Evolutionary conservation across 2,797 vertebrate genomes (phyloP).

Genomic region (Gambelia wislizenii): DNA sequence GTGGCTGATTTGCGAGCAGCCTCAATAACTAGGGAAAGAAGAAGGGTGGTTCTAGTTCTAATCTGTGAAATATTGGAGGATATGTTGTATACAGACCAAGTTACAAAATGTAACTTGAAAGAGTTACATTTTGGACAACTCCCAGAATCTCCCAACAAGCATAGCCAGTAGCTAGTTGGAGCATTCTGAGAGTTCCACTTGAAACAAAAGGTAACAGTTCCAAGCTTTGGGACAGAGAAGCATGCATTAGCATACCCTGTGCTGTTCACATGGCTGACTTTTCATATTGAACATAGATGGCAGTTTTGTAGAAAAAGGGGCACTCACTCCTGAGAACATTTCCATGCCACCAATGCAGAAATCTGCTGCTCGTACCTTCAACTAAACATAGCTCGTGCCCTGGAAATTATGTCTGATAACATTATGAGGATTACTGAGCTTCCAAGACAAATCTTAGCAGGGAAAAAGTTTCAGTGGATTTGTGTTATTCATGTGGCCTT

Average conservation of each 20-base stretch:
- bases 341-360: neutral
- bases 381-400: neutral
- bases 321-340: neutral
- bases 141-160: too few relatives aligned
- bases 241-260: neutral
- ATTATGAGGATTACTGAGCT: conserved; percentile 21
- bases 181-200: too few relatives aligned
- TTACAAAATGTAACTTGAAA: too few relatives aligned
- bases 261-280: neutral
- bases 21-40: too few relatives aligned
- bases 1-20: too few relatives aligned
- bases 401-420: conserved; percentile 40
- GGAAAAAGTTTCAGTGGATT: conserved; percentile 43
- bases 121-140: too few relatives aligned
- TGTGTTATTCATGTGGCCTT: conserved; percentile 15
- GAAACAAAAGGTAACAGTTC: too few relatives aligned
- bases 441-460: conserved; percentile 51
- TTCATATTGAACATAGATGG: neutral
- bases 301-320: neutral
- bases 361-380: neutral
- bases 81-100: too few relatives aligned
- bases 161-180: too few relatives aligned
- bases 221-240: too few relatives aligned
- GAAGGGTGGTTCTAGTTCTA: too few relatives aligned
- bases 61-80: too few relatives aligned